A percentile compares a stretch with the other conserved stretches of the same genome.
These are phyloP conservation scores for Heliconius aoede DNA, from an alignment of 2,888 invertebrate genomes.

Conservation along the genomic window DNA sequence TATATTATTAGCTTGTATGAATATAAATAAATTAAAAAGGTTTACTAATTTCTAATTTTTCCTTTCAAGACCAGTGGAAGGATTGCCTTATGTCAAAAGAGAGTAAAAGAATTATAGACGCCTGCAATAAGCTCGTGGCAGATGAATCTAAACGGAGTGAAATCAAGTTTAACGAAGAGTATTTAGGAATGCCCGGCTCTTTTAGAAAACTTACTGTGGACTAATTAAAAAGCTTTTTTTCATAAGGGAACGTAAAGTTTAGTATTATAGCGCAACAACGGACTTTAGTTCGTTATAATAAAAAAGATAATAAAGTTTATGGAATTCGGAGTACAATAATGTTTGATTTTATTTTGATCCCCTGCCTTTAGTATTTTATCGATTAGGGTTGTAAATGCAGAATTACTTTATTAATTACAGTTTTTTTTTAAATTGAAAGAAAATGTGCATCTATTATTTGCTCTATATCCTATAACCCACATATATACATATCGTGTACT, in stretches of 20 bases:
- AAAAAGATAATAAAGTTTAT: background rate
- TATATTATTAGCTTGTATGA: background rate
- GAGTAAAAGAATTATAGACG: slow-evolving; percentile 57
- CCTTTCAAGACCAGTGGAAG: slow-evolving; percentile 68
- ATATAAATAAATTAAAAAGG: background rate
- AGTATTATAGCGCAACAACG: background rate
- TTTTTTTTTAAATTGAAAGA: too few species aligned
- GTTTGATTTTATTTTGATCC: background rate
- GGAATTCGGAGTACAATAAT: background rate
- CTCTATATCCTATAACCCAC: too few species aligned
- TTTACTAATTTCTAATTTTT: slow-evolving; percentile 43
- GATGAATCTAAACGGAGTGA: slow-evolving; percentile 67
- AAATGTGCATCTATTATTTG: too few species aligned
- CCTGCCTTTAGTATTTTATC: background rate
- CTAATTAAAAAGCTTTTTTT: slow-evolving; percentile 49
- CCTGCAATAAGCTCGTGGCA: slow-evolving; percentile 61
- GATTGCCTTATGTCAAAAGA: slow-evolving; percentile 61
- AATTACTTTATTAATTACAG: too few species aligned
- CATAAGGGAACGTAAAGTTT: background rate
- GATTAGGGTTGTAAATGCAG: too few species aligned
- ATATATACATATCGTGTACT: too few species aligned
- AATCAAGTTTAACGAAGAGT: slow-evolving; percentile 71
- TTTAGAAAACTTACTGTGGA: slow-evolving; percentile 71
- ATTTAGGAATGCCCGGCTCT: slow-evolving; percentile 76
- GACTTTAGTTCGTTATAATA: background rate